These are phyloP conservation scores for Spodoptera littoralis DNA, from an alignment of 2,888 invertebrate species.

Conservation along the genomic window DNA sequence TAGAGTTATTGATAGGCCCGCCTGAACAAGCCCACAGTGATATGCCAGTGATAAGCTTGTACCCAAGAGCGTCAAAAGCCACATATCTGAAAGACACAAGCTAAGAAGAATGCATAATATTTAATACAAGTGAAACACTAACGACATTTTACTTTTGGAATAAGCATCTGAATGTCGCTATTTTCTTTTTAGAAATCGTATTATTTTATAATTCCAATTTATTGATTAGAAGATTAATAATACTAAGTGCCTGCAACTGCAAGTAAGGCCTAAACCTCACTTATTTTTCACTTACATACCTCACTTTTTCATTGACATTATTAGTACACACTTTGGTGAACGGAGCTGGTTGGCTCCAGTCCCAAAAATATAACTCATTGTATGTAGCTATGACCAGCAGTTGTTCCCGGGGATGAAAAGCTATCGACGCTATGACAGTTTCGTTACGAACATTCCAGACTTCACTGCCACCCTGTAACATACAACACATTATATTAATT, in stretches of 20 bases:
- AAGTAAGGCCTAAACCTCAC: no score
- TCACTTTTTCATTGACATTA: conserved; percentile 94
- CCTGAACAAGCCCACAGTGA: conserved; percentile 81
- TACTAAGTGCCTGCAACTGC: no score
- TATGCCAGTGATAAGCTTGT: conserved; percentile 95
- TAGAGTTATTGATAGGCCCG: conserved; percentile 60
- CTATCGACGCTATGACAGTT: conserved; percentile 94
- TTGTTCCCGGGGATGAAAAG: conserved; percentile 95
- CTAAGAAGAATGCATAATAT: conserved; percentile 49
- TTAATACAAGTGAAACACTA: conserved; percentile 26
- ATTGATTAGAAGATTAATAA: no score
- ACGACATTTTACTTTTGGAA: not conserved
- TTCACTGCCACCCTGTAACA: conserved; percentile 93
- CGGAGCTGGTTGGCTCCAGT: conserved; percentile 94
- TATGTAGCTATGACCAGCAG: conserved; percentile 95
- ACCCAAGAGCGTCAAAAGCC: conserved; percentile 94
- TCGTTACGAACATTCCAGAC: conserved; percentile 93
- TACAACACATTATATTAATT: conserved; percentile 1
- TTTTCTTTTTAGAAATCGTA: no score
- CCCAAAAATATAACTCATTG: conserved; percentile 96
- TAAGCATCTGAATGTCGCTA: not conserved
- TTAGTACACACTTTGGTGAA: conserved; percentile 93
- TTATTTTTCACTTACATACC: conserved; percentile 81
- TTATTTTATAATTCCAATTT: no score
- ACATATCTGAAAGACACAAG: conserved; percentile 90